Evolutionary conservation across 2,113 vertebrate genomes (phyloP), one percentile per base, ranked within the genome.

Genomic region (Athene cunicularia): DNA sequence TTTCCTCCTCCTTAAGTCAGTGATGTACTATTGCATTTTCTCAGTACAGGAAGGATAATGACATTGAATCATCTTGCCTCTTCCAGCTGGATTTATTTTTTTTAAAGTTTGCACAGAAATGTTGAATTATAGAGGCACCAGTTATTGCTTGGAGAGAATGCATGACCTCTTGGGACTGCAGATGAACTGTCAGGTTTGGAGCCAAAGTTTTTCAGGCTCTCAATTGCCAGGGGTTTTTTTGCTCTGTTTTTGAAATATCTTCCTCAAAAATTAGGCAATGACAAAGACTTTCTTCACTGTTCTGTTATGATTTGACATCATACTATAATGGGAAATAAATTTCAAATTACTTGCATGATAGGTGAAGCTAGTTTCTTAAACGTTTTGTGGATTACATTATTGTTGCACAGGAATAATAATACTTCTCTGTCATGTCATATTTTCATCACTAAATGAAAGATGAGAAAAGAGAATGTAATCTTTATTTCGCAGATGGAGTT

Each of bases 131-230:
- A 80, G 77, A 63, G 85, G 67, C 39, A 28, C 56, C 68, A 66
- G 85, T 92, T 95, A 77, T 77, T 80, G 56, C 64, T 84, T 74
- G 63, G 89, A 94, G 93, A 80, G 80, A 94, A 94, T 86, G 67
- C 59, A 86, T 89, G 83, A 63, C 47, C 59, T 94, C 92, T 86
- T 12, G 93, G 91, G 95, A 95, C 86, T 80, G 24, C 56, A 79
- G 82, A 79, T 83, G 85, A 97, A 63, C 94, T 80, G 90, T 93
- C 14, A 75, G 70, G 37, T 93, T 93, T 41, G 45, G 33, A 95
- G 86, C 80, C 96, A 95, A 77, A 26, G 24, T 83, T 88, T 92
- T 96, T 56, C 39, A 88, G 76, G 41, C 90, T 95, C 72, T 80
- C 15, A 96, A 55, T 72, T 94, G 32, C 85, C 94, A 37, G 58